Percentiles rank a stretch among this genome's conserved stretches.
Evolutionary conservation across 2,888 invertebrate species (phyloP).

Genomic region (Thyatira batis): DNA sequence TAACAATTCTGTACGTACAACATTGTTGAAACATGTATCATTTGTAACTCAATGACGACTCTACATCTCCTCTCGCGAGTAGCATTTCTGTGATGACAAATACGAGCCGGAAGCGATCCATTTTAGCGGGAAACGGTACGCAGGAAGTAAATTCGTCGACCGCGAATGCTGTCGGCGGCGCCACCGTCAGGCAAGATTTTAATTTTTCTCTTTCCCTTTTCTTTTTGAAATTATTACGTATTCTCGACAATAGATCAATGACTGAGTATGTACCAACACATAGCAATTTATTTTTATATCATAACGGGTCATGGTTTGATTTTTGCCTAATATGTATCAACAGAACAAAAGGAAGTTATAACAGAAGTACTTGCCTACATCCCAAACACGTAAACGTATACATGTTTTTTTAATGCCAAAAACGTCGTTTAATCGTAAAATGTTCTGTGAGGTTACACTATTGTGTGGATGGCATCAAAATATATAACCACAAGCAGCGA

Average conservation of each 20-base stretch:
- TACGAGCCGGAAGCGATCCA: slow-evolving; percentile 80
- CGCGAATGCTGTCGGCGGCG: slow-evolving; percentile 75
- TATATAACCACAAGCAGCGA: slow-evolving; percentile 35
- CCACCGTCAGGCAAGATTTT: slow-evolving; percentile 43
- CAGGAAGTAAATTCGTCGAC: slow-evolving; percentile 80
- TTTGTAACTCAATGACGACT: slow-evolving; percentile 33
- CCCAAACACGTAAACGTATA: not conserved
- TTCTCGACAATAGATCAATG: not conserved
- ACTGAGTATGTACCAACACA: too few relatives aligned
- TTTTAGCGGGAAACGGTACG: slow-evolving; percentile 77
- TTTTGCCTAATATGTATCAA: too few relatives aligned
- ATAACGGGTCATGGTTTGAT: too few relatives aligned
- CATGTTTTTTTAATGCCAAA: not conserved
- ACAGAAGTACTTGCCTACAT: not conserved
- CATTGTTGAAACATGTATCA: slow-evolving; percentile 1
- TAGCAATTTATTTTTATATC: too few relatives aligned
- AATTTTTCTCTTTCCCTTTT: slow-evolving; percentile 17
- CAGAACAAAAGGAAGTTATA: not conserved
- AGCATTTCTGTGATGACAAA: slow-evolving; percentile 75
- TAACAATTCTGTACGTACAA: not conserved
- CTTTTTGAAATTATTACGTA: not conserved
- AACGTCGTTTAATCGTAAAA: slow-evolving; percentile 23
- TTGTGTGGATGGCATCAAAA: slow-evolving; percentile 37
- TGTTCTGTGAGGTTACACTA: slow-evolving; percentile 22
- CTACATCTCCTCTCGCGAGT: slow-evolving; percentile 29